phyloP scores from a whole-genome alignment of 2,797 vertebrate species.

The Allobates femoralis region DNA sequence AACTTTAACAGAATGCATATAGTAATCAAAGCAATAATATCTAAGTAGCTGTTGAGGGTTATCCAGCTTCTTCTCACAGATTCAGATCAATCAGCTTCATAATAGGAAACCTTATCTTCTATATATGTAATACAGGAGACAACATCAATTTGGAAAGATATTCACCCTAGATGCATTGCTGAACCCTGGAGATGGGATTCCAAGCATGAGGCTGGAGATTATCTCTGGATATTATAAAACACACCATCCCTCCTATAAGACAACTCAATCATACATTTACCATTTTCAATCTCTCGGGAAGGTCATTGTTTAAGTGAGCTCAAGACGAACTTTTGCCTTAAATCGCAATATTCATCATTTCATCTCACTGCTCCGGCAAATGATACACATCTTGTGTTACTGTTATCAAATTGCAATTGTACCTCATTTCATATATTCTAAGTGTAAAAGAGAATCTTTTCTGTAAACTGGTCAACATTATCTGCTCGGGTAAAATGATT shows the following conservation, averaged over 20 bases:
- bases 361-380: slow-evolving; percentile 32
- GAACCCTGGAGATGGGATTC: slow-evolving; percentile 28
- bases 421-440: slow-evolving; percentile 47
- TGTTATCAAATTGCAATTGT: slow-evolving; percentile 57
- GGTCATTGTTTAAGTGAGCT: slow-evolving; percentile 44
- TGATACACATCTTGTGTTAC: slow-evolving; percentile 56
- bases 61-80: slow-evolving; percentile 18
- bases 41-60: neutral
- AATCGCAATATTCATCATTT: slow-evolving; percentile 48
- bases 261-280: slow-evolving; percentile 53
- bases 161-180: slow-evolving; percentile 12
- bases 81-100: slow-evolving; percentile 42
- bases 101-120: slow-evolving; percentile 36
- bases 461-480: slow-evolving; percentile 44
- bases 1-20: neutral
- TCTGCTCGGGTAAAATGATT: slow-evolving; percentile 48
- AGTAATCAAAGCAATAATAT: neutral
- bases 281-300: slow-evolving; percentile 55
- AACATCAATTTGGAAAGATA: slow-evolving; percentile 12
- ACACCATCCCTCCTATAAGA: slow-evolving; percentile 39
- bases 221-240: slow-evolving; percentile 55
- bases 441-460: slow-evolving; percentile 44
- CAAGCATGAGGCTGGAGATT: slow-evolving; percentile 18
- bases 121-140: neutral
- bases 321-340: slow-evolving; percentile 42